Evolutionary conservation across 2,888 invertebrate species (phyloP).

Genomic region (Hylaea fasciaria): DNA sequence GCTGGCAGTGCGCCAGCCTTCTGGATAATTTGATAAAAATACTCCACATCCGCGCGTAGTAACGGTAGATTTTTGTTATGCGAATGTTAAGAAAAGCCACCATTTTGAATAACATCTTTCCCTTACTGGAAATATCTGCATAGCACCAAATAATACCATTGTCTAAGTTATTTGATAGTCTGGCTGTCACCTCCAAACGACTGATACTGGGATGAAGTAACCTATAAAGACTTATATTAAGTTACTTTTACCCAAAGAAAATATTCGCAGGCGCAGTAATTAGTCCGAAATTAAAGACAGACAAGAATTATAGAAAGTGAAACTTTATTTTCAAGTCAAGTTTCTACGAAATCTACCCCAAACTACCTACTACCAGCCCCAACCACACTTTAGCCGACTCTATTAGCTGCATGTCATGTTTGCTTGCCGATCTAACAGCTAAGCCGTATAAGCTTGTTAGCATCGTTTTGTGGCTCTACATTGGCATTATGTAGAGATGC

Average conservation of each 20-base stretch:
- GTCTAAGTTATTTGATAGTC: no score
- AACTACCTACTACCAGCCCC: no score
- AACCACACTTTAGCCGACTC: constrained; percentile 41
- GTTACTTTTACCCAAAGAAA: no score
- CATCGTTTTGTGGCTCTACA: constrained; percentile 14
- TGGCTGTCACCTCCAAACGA: no score
- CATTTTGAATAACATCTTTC: not conserved
- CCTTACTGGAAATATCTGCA: no score
- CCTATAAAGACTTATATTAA: no score
- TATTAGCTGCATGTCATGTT: constrained; percentile 52
- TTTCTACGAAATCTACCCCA: constrained; percentile 43
- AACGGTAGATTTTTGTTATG: constrained; percentile 26
- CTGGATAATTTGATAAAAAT: constrained; percentile 79
- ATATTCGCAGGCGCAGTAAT: no score
- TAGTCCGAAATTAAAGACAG: no score
- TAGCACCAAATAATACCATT: no score
- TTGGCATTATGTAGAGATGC: not conserved
- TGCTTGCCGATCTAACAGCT: constrained; percentile 32
- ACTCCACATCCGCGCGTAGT: constrained; percentile 20
- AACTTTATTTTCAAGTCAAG: not conserved
- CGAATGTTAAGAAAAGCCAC: not conserved
- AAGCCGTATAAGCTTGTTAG: constrained; percentile 24
- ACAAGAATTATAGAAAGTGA: no score
- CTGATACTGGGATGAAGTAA: no score
- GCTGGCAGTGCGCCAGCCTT: constrained; percentile 38